A percentile compares a stretch with the other conserved stretches of the same genome.
Conservation (phyloP, 2,888 invertebrate species). For the Bruchidius siliquastri region DNA sequence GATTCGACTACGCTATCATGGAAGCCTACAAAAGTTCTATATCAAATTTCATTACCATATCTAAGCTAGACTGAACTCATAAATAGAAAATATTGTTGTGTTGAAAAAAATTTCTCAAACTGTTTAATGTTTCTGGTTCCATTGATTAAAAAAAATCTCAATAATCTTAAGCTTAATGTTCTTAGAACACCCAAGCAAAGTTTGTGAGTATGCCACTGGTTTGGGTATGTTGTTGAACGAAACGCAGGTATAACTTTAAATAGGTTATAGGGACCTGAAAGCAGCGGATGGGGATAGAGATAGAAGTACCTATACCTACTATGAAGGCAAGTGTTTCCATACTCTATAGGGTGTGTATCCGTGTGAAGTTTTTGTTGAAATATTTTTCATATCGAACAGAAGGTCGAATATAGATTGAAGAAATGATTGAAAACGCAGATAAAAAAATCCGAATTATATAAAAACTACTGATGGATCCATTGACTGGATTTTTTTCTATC, state of each 20-base stretch:
- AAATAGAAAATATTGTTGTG: no score
- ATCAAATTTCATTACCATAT: no score
- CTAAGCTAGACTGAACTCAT: no score
- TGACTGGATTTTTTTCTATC: no score
- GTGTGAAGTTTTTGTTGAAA: background rate
- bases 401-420: background rate
- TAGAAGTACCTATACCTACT: background rate
- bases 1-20: no score
- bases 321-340: background rate
- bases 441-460: background rate
- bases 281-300: background rate
- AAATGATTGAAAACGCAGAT: no score
- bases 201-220: background rate
- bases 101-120: no score
- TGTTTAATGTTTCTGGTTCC: no score
- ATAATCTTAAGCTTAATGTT: no score
- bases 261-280: background rate
- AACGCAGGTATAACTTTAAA: background rate
- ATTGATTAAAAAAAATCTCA: no score
- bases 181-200: background rate
- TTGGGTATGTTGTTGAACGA: background rate
- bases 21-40: no score
- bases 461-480: no score
- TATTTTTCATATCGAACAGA: background rate
- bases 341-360: background rate